These are phyloP conservation scores for Cheirogaleus major DNA, from an alignment of 2,797 vertebrate species.

Conservation along the genomic window DNA sequence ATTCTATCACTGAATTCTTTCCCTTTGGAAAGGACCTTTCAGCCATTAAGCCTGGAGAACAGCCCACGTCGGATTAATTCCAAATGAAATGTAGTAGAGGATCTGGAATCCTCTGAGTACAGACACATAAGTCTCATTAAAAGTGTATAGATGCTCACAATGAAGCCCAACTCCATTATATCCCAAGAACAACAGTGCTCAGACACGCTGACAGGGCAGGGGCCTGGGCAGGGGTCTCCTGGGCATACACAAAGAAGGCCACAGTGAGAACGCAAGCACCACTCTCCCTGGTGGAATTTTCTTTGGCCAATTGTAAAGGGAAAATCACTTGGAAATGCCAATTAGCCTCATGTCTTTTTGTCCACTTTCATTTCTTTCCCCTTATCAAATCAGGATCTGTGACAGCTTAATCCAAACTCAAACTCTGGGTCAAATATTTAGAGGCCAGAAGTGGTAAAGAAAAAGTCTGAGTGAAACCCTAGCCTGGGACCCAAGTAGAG, in stretches of 20 bases:
- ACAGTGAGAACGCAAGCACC: constrained; percentile 75
- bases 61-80: constrained; percentile 77
- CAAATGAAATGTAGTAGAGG: constrained; percentile 83
- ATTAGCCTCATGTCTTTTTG: constrained; percentile 81
- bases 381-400: constrained; percentile 82
- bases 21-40: constrained; percentile 78
- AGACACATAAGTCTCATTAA: constrained; percentile 83
- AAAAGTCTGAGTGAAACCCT: constrained; percentile 70
- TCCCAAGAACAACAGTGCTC: constrained; percentile 74
- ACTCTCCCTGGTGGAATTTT: constrained; percentile 76
- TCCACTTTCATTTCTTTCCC: constrained; percentile 80
- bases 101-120: constrained; percentile 74
- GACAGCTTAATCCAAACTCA: constrained; percentile 79
- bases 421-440: constrained; percentile 80
- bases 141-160: constrained; percentile 61
- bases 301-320: constrained; percentile 69
- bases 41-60: constrained; percentile 82
- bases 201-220: constrained; percentile 66
- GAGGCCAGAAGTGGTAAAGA: constrained; percentile 67
- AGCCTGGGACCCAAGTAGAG: constrained; percentile 60
- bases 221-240: constrained; percentile 63
- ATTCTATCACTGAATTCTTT: constrained; percentile 81
- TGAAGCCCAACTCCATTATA: constrained; percentile 78
- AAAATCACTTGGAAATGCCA: constrained; percentile 81
- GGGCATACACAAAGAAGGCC: constrained; percentile 69